Evolutionary conservation across 2,888 invertebrate species (phyloP).

Genomic region (Prosapia bicincta): DNA sequence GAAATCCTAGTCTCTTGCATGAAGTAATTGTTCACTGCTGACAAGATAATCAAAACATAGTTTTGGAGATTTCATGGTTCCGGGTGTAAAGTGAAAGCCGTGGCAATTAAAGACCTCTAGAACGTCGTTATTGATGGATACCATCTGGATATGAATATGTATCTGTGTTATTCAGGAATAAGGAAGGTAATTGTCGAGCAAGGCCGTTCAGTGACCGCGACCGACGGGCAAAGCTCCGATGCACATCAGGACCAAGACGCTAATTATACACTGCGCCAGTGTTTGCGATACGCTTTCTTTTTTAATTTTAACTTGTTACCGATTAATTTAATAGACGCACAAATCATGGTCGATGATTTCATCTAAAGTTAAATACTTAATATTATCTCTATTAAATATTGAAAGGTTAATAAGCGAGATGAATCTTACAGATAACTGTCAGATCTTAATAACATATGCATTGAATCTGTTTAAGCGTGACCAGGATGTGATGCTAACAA

Average conservation of each 20-base stretch:
- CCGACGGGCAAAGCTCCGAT: not conserved
- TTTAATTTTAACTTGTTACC: not conserved
- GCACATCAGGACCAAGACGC: not conserved
- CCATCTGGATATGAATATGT: not conserved
- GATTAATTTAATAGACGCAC: not conserved
- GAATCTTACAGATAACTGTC: too few relatives aligned
- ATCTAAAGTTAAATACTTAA: too few relatives aligned
- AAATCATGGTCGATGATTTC: not conserved
- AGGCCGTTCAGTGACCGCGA: not conserved
- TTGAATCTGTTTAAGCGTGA: too few relatives aligned
- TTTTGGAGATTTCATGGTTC: too few relatives aligned
- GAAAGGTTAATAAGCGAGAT: too few relatives aligned
- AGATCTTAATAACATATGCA: too few relatives aligned
- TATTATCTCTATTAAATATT: too few relatives aligned
- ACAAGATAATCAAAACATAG: too few relatives aligned
- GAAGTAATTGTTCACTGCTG: too few relatives aligned
- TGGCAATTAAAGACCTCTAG: not conserved
- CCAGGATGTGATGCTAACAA: too few relatives aligned
- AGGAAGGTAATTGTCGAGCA: not conserved
- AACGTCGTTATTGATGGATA: not conserved
- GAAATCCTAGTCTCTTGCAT: too few relatives aligned
- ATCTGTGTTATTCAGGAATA: not conserved
- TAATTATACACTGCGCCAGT: not conserved
- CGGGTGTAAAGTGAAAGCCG: too few relatives aligned
- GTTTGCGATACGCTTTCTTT: not conserved